Evolutionary conservation across 2,797 vertebrate genomes (phyloP), one percentile per base, ranked within the genome.

Genomic region (Antennarius maculatus): DNA sequence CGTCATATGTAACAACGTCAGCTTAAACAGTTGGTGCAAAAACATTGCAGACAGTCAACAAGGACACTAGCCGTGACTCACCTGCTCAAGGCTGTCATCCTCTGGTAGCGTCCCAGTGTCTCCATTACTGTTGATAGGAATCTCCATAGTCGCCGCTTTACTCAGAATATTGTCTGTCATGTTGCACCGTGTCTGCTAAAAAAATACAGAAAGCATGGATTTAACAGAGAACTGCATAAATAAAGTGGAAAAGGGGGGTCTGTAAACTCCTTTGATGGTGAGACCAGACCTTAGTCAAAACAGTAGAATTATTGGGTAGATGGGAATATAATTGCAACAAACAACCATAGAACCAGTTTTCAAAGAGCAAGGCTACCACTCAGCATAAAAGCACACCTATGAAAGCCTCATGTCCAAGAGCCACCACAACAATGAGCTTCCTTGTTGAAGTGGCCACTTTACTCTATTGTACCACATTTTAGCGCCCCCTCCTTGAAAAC

Each of bases 61-160:
- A 16, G 52, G 17, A 1, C n/a, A 16, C 34, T 4, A 48, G 17
- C 54, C 13, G 0, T 31, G 52, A 80, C 96, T 29, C 61, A 98
- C 97, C 96, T 98, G 97, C 86, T 99, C 97, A 59, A 99, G 86
- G 77, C 96, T 90, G 59, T 98, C 96, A 0, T 99, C 97, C 70
- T 97, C 96, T 0, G 95, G 87, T 66, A 97, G 88, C 34, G 93
- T 94, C 69, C 96, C 92, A 0, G 94, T 91, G 83, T 96, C 96
- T 3, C 97, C 97, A 0, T 97, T 98, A 86, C 96, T 96, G 70
- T 96, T 96, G 87, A 99, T 98, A 39, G 97, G 96, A 86, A 99
- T 98, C 88, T 99, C 97, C 96, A 98, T 98, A 31, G 97, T 99
- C 71, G 97, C 97, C 0, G 97, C 96, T 90, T 98, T 98, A 87